Base-by-base conservation (phyloP, 2,888 invertebrate genomes). In the Carterocephalus palaemon region DNA sequence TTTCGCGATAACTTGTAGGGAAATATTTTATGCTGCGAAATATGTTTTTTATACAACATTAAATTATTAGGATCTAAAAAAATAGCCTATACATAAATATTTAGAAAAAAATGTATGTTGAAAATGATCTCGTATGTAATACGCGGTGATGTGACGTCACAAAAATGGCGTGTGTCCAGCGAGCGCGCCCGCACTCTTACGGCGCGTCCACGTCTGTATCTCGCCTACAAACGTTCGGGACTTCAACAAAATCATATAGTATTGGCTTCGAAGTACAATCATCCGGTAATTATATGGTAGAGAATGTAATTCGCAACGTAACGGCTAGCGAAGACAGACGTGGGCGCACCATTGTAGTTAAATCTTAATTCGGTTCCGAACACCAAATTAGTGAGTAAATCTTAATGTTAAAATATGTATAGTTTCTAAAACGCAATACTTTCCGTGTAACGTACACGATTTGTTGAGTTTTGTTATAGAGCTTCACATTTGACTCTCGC, bases 311-410 rank as follows among this genome's bases (percentile, higher is more conserved):
- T n/a, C n/a, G n/a, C n/a, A n/a, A n/a, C n/a, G n/a, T n/a, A n/a
- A n/a, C n/a, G n/a, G n/a, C n/a, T n/a, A n/a, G n/a, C 43, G 29
- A 37, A 26, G 4, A 16, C 13, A 24, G 23, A 60, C 59, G 59
- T 57, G 64, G 58, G 54, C 58, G 47, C 54, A 55, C 49, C 54
- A 47, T 46, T 53, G 61, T 74, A 76, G 70, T 67, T 70, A 70
- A 65, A 62, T 60, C 58, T 60, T 67, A 67, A 74, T 71, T 78
- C 73, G 79, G 68, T 73, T 72, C 62, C 67, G 61, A 81, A 84
- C 83, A 84, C 84, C 81, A 84, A 78, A 70, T 64, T 84, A 83
- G 83, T 67, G 67, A 62, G 72, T 82, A 81, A 78, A 32, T 22
- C 24, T 45, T 34, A 22, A 29, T 15, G 16, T 36, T 29, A 29